Conservation (phyloP, 2,888 invertebrate species). For the Aromia moschata region DNA sequence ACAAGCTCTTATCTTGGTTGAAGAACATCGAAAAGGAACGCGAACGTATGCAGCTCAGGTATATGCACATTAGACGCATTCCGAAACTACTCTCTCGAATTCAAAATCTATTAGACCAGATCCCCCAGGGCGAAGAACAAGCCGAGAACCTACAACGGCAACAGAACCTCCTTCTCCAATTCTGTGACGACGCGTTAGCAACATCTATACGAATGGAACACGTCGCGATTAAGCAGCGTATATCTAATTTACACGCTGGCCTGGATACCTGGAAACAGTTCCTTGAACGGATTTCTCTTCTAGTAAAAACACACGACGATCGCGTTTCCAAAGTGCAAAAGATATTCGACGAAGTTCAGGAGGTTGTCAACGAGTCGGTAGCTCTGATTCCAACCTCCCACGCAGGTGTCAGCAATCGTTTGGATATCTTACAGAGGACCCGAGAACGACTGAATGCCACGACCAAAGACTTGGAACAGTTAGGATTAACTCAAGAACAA, state of each 20-base stretch:
- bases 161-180: constrained; percentile 72
- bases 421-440: constrained; percentile 71
- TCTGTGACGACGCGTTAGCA: constrained; percentile 80
- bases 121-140: constrained; percentile 74
- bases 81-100: constrained; percentile 76
- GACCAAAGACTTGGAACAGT: constrained; percentile 73
- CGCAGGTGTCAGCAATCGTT: constrained; percentile 70
- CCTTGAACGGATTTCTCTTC: constrained; percentile 71
- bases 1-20: constrained; percentile 79
- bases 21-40: constrained; percentile 83
- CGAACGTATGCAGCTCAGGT: constrained; percentile 79
- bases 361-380: constrained; percentile 68
- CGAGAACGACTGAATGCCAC: constrained; percentile 68
- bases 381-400: constrained; percentile 68
- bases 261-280: constrained; percentile 84
- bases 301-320: constrained; percentile 72
- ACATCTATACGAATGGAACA: constrained; percentile 85
- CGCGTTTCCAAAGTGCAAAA: constrained; percentile 69
- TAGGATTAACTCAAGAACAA: constrained; percentile 81
- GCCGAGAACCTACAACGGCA: constrained; percentile 70
- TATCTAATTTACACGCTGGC: constrained; percentile 82
- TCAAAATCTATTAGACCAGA: constrained; percentile 72
- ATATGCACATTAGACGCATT: constrained; percentile 80
- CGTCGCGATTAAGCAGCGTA: constrained; percentile 77
- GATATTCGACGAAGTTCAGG: constrained; percentile 73